These are phyloP conservation scores for Periophthalmodon schlosseri DNA, from an alignment of 2,113 vertebrate genomes.

Conservation along the genomic window DNA sequence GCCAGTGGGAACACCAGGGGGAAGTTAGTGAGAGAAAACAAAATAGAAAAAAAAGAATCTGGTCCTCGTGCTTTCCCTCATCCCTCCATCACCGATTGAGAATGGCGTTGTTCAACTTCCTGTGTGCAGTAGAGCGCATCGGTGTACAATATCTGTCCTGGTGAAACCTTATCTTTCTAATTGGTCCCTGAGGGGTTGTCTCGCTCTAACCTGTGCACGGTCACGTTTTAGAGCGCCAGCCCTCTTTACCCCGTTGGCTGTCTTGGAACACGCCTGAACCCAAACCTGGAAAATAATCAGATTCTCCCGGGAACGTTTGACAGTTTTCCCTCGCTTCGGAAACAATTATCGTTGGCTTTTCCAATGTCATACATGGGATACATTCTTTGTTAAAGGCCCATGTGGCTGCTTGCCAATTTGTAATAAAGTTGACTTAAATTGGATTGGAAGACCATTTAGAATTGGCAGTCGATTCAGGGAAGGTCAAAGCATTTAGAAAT, in stretches of 20 bases:
- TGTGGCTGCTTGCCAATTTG: conserved; percentile 25
- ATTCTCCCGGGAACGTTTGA: conserved; percentile 62
- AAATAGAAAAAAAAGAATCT: background rate
- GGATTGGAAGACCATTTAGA: background rate
- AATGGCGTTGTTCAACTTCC: conserved; percentile 59
- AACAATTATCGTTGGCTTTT: conserved; percentile 45
- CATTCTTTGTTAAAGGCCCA: conserved; percentile 24
- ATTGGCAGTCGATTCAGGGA: background rate
- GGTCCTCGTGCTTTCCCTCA: conserved; percentile 13
- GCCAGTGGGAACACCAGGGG: conserved; percentile 12
- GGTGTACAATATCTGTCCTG: conserved; percentile 42
- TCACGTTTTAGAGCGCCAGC: conserved; percentile 55
- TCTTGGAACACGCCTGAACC: conserved; percentile 48
- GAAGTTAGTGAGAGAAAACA: background rate
- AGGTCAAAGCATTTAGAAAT: background rate
- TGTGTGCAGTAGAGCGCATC: conserved; percentile 37
- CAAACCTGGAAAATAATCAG: conserved; percentile 47
- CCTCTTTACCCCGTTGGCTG: conserved; percentile 17
- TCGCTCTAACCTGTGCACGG: conserved; percentile 48
- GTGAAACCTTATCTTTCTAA: conserved; percentile 66
- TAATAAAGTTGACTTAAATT: conserved; percentile 14
- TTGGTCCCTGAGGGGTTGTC: conserved; percentile 56
- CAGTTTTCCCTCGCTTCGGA: conserved; percentile 48
- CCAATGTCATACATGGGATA: conserved; percentile 34
- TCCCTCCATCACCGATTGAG: conserved; percentile 44